Conservation (phyloP, 2,113 vertebrate genomes). For the Sapayoa aenigma region DNA sequence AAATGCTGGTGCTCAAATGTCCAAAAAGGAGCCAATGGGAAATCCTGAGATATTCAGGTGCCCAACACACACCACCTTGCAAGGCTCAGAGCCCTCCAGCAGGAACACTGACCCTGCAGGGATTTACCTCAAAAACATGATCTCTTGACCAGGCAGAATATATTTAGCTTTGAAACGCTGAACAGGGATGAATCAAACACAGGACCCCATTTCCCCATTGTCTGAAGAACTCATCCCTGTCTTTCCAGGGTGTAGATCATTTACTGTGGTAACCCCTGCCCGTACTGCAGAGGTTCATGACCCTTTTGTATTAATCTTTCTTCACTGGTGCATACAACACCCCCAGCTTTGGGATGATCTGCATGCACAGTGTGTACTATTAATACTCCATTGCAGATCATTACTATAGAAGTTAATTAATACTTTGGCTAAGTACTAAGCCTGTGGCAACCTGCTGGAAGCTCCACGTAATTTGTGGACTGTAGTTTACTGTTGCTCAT, state of each 20-base stretch:
- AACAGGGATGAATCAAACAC: background rate
- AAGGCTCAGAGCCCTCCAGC: background rate
- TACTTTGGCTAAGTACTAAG: slow-evolving; percentile 12
- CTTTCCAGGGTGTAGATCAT: background rate
- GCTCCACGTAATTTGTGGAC: background rate
- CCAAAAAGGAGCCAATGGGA: background rate
- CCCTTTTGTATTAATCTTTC: background rate
- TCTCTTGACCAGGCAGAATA: background rate
- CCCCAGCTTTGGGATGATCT: background rate
- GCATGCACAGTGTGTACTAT: background rate
- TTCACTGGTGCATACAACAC: background rate
- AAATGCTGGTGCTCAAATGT: background rate
- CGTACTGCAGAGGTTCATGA: background rate
- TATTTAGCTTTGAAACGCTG: background rate
- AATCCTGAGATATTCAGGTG: background rate
- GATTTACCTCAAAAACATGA: background rate
- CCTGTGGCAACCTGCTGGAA: slow-evolving; percentile 32
- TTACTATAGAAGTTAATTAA: slow-evolving; percentile 36
- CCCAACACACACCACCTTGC: background rate
- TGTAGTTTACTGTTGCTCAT: background rate
- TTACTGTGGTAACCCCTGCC: background rate
- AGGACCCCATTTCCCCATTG: background rate
- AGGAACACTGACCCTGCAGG: background rate
- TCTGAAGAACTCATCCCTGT: background rate
- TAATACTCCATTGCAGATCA: background rate